Evolutionary conservation across 2,888 invertebrate genomes (phyloP).

Genomic region (Drosophila subsilvestris): DNA sequence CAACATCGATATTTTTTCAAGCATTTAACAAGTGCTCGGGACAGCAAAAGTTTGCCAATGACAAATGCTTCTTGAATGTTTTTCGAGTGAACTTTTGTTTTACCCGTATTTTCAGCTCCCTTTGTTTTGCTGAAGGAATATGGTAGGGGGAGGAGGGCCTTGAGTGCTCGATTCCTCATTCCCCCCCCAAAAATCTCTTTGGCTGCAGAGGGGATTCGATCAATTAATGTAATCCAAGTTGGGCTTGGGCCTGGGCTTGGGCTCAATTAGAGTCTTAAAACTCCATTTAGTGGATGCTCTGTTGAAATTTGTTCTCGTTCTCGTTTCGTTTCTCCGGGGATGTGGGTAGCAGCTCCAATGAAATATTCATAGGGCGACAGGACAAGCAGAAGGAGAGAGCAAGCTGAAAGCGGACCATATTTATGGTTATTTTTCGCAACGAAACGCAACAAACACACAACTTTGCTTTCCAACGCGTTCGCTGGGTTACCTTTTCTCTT

Average conservation of each 20-base stretch:
- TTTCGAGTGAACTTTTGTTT: conserved; percentile 52
- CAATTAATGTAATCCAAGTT: conserved; percentile 41
- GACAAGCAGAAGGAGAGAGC: conserved; percentile 1
- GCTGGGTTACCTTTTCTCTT: conserved; percentile 1
- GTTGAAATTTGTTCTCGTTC: conserved; percentile 3
- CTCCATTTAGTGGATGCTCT: conserved; percentile 38
- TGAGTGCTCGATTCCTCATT: conserved; percentile 19
- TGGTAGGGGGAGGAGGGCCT: not conserved
- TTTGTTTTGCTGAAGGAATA: not conserved
- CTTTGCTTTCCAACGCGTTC: conserved; percentile 44
- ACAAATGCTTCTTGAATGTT: conserved; percentile 54
- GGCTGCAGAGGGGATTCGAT: conserved; percentile 19
- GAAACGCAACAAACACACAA: conserved; percentile 21
- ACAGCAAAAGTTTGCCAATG: conserved; percentile 43
- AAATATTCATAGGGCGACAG: conserved; percentile 34
- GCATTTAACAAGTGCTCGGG: conserved; percentile 43
- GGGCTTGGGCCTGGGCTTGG: not conserved
- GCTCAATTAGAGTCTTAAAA: conserved; percentile 47
- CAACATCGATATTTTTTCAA: conserved; percentile 40
- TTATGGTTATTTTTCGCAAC: conserved; percentile 43
- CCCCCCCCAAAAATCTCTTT: conserved; percentile 1
- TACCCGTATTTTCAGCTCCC: conserved; percentile 18
- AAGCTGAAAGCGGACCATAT: conserved; percentile 35
- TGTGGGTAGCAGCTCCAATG: conserved; percentile 27
- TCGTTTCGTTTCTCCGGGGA: not conserved